A percentile compares a stretch with the other conserved stretches of the same genome.
Conservation (phyloP, 2,888 invertebrate species). For the Auanema freiburgensis region DNA sequence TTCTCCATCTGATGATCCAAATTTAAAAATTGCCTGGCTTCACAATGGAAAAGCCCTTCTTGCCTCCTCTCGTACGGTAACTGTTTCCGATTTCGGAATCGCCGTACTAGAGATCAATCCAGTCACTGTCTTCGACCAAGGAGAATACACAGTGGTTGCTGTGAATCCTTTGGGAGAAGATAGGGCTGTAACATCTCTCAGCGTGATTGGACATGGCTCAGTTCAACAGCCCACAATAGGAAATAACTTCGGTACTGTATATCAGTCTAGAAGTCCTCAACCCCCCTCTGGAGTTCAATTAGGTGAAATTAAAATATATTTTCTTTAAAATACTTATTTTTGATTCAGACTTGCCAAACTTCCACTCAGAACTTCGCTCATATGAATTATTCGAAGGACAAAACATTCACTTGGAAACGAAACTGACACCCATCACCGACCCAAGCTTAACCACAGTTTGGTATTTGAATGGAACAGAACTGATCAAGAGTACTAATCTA, state of each 20-base stretch:
- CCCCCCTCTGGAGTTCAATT: conserved; percentile 35
- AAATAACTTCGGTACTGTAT: conserved; percentile 30
- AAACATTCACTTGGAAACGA: conserved; percentile 89
- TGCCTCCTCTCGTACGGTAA: conserved; percentile 55
- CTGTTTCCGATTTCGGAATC: conserved; percentile 57
- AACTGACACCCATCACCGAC: conserved; percentile 90
- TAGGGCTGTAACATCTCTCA: conserved; percentile 78
- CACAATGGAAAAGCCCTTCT: conserved; percentile 56
- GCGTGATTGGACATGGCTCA: conserved; percentile 72
- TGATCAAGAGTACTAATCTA: conserved; percentile 38
- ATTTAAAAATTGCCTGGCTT: conserved; percentile 60
- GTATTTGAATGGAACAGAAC: conserved; percentile 81
- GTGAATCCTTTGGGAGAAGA: conserved; percentile 88
- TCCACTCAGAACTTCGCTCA: conserved; percentile 82
- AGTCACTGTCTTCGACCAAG: conserved; percentile 85
- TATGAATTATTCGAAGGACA: conserved; percentile 91
- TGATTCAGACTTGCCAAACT: conserved; percentile 73
- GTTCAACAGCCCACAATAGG: conserved; percentile 27
- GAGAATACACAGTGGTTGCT: conserved; percentile 92
- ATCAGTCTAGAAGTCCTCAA: conserved; percentile 32
- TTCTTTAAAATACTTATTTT: background rate
- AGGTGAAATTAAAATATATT: conserved; percentile 14
- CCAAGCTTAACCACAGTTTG: conserved; percentile 90
- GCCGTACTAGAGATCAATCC: conserved; percentile 90
- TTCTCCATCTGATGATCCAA: conserved; percentile 58